A percentile compares a stretch with the other conserved stretches of the same genome.
These are phyloP conservation scores for Leptinotarsa haldemani DNA, from an alignment of 2,888 invertebrate genomes.

Conservation along the genomic window DNA sequence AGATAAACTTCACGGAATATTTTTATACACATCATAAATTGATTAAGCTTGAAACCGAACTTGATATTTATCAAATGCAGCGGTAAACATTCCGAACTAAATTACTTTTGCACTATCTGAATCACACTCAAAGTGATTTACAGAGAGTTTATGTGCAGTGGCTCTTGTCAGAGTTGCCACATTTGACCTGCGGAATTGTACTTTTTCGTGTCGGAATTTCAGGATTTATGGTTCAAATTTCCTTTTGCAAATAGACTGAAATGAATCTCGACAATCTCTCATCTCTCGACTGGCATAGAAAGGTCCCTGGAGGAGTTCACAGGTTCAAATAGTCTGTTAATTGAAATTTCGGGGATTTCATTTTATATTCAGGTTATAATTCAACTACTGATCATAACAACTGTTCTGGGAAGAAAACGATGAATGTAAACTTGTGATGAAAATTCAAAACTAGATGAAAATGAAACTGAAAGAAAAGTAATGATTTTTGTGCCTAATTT, in stretches of 20 bases:
- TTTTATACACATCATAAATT: not conserved
- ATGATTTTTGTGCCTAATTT: too few species aligned
- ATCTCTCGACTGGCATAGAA: slow-evolving; percentile 30
- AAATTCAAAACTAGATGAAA: too few species aligned
- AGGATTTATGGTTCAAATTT: slow-evolving; percentile 43
- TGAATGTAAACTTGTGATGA: too few species aligned
- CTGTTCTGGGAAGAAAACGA: too few species aligned
- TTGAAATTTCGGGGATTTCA: not conserved
- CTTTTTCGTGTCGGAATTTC: slow-evolving; percentile 36
- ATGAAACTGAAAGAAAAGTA: too few species aligned
- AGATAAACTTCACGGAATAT: not conserved
- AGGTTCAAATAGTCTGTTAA: slow-evolving; percentile 4
- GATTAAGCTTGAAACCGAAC: not conserved
- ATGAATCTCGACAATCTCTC: slow-evolving; percentile 36
- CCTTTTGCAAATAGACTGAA: slow-evolving; percentile 40
- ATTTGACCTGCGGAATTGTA: slow-evolving; percentile 30
- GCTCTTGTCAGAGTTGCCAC: slow-evolving; percentile 15
- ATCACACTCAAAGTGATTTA: slow-evolving; percentile 29
- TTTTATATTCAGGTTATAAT: not conserved
- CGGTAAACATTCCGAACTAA: slow-evolving; percentile 9
- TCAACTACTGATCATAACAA: not conserved
- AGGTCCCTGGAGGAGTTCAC: not conserved
- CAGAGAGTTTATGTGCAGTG: slow-evolving; percentile 21
- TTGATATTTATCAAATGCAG: slow-evolving; percentile 20
- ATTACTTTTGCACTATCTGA: slow-evolving; percentile 29